These are phyloP conservation scores for Ischnus inquisitorius DNA, from an alignment of 2,888 invertebrate genomes.

Conservation along the genomic window DNA sequence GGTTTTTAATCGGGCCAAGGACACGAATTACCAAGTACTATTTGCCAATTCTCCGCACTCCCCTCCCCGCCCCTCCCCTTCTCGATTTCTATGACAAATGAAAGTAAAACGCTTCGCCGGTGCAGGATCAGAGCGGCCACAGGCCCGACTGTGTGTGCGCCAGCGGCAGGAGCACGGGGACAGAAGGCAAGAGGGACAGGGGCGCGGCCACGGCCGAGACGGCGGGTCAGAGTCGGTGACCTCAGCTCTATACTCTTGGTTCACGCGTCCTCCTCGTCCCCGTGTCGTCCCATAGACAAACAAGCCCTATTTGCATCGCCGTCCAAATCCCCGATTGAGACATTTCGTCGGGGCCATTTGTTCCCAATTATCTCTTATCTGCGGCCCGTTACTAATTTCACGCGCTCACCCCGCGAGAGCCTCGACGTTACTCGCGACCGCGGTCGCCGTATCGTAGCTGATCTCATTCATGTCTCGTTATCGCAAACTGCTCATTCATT, in stretches of 20 bases:
- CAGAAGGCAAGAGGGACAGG: conserved; percentile 43
- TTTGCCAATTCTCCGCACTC: too few relatives aligned
- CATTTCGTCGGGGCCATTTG: too few relatives aligned
- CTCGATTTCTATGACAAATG: not conserved
- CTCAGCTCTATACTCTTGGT: conserved; percentile 63
- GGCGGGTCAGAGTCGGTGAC: conserved; percentile 69
- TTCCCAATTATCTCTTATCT: too few relatives aligned
- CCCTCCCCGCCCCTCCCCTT: too few relatives aligned
- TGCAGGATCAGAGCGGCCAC: not conserved
- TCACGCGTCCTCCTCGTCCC: conserved; percentile 49
- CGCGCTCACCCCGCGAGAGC: too few relatives aligned
- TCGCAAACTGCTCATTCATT: not conserved
- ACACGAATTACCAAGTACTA: too few relatives aligned
- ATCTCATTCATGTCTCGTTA: too few relatives aligned
- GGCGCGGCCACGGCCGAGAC: conserved; percentile 66
- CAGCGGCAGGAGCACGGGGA: not conserved
- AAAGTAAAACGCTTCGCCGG: conserved; percentile 4
- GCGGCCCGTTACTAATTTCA: too few relatives aligned
- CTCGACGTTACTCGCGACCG: too few relatives aligned
- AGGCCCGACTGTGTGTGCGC: not conserved
- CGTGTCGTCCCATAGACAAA: not conserved
- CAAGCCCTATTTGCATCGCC: too few relatives aligned
- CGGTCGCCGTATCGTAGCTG: too few relatives aligned
- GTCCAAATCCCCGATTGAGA: too few relatives aligned
- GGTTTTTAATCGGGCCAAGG: conserved; percentile 1